Base-by-base conservation (phyloP, 1,140 invertebrate species). In the Yoshiicerus persimilis region DNA sequence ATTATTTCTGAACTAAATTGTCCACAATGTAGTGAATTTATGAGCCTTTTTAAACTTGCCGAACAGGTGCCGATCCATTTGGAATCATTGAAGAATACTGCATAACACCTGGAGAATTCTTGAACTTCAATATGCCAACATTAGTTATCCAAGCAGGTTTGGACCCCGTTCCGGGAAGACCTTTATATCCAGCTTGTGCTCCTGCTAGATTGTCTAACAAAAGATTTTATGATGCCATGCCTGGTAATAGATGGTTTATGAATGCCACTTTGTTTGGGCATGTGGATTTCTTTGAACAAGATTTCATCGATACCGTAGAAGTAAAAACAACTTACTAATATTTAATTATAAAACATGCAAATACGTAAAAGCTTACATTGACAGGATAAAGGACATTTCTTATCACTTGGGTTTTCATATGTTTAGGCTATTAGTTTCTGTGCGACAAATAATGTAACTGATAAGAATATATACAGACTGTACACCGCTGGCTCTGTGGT, bases 61-160 rank as follows among this genome's bases (percentile, higher is more conserved):
- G n/a, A n/a, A n/a, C n/a, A n/a, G n/a, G n/a, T 9, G 75, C 88
- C 1, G 87, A 89, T 62, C 90, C 91, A 20, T 87, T 84, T 32
- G 91, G 91, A 1, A 27, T 91, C 8, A 83, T 90, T 13, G 80
- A 86, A 10, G 86, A 87, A 25, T 91, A 83, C 87, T 91, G 91
- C 85, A 91, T 91, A 62, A 85, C 62, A 0, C 90, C 90, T 0
- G 91, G 91, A 13, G 13, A 86, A 62, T 75, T 75, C 13, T 89
- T 91, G 30, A 91, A 91, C 83, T 91, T 91, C 83, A 85, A 75
- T 47, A 88, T 89, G 8, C 91, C 91, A 1, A 90, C 91, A 0
- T 47, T 91, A 4, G 86, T 89, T 13, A 75, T 91, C 1, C 86
- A 86, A 11, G 89, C 90, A 2, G 91, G 91, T 11, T 87, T 91